These are phyloP conservation scores for Diabrotica virgifera DNA, from an alignment of 1,140 invertebrate genomes.

Conservation along the genomic window DNA sequence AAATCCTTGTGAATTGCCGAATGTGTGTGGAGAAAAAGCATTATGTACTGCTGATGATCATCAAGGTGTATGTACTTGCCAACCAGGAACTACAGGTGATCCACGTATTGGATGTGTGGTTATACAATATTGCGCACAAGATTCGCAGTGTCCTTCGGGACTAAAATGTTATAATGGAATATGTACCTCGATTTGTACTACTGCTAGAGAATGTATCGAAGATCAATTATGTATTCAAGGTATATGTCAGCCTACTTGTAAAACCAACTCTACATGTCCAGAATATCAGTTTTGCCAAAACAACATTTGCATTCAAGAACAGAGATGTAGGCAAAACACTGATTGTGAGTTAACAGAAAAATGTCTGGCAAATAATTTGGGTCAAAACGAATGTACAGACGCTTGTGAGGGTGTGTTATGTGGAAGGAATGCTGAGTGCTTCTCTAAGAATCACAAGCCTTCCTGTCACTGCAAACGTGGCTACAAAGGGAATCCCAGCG, in stretches of 20 bases:
- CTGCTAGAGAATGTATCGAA: constrained; percentile 73
- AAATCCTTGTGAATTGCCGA: constrained; percentile 74
- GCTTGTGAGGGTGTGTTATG: constrained; percentile 71
- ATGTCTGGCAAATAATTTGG: constrained; percentile 65
- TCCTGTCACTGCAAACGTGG: constrained; percentile 74
- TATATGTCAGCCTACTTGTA: constrained; percentile 76
- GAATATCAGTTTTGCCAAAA: constrained; percentile 79
- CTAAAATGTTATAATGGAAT: constrained; percentile 78
- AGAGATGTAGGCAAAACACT: constrained; percentile 64
- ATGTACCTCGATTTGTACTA: constrained; percentile 72
- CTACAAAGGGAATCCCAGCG: constrained; percentile 74
- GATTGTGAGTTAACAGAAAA: constrained; percentile 69
- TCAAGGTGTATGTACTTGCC: constrained; percentile 75
- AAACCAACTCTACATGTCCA: constrained; percentile 71
- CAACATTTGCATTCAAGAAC: constrained; percentile 77
- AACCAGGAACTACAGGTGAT: constrained; percentile 79
- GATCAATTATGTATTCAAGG: constrained; percentile 78
- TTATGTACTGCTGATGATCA: constrained; percentile 69
- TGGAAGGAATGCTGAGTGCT: constrained; percentile 77
- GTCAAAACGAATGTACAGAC: constrained; percentile 68
- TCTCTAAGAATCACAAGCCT: constrained; percentile 64
- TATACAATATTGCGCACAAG: constrained; percentile 73
- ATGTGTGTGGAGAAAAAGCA: constrained; percentile 79
- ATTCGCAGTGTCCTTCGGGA: constrained; percentile 75
- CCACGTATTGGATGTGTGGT: constrained; percentile 77